Evolutionary conservation across 2,113 vertebrate genomes (phyloP).

Genomic region (Sphyrna mokarran): DNA sequence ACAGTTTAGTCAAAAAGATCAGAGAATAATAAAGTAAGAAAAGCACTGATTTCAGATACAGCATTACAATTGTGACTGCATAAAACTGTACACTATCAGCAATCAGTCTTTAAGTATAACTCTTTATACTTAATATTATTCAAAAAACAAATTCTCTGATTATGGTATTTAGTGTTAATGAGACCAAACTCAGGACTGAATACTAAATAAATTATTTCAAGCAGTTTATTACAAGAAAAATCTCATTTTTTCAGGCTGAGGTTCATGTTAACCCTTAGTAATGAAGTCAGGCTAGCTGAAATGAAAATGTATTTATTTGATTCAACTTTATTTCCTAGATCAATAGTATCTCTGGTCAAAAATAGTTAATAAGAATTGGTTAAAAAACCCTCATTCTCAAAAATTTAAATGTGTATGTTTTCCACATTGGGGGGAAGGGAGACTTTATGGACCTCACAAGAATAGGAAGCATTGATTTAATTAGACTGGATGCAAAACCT

Average conservation of each 20-base stretch:
- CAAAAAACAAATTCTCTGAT: conserved; percentile 34
- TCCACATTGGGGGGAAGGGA: neutral
- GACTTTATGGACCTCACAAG: too few relatives aligned
- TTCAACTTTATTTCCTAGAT: neutral
- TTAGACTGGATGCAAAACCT: too few relatives aligned
- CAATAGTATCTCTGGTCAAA: neutral
- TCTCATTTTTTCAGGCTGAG: neutral
- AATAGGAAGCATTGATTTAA: too few relatives aligned
- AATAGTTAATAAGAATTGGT: neutral
- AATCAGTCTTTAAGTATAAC: conserved; percentile 25
- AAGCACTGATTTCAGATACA: conserved; percentile 16
- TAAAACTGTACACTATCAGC: neutral
- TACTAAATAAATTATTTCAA: conserved; percentile 31
- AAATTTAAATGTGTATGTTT: neutral
- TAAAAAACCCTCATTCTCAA: neutral
- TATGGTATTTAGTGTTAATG: conserved; percentile 26
- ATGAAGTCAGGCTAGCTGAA: neutral
- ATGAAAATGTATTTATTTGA: neutral
- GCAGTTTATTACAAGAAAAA: neutral
- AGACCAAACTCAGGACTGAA: conserved; percentile 27
- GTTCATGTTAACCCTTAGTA: conserved; percentile 8
- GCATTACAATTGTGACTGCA: conserved; percentile 11
- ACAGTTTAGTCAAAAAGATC: neutral
- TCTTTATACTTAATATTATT: conserved; percentile 17
- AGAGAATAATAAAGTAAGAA: conserved; percentile 15